Base-by-base conservation (phyloP, 2,888 invertebrate species). In the Trypoxylon attenuatum region DNA sequence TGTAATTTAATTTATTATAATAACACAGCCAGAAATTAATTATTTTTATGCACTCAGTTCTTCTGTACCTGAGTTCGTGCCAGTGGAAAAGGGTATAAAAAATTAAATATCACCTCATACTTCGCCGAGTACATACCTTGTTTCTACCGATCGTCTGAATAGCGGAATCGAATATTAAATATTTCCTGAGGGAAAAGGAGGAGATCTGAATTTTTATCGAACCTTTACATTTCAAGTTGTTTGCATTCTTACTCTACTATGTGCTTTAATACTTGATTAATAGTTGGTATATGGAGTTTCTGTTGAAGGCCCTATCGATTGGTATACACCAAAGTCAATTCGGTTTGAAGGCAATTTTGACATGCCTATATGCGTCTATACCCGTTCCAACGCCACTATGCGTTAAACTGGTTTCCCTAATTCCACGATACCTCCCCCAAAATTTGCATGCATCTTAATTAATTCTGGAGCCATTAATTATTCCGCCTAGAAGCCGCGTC, bases 201-300 rank as follows among this genome's bases (percentile, higher is more conserved):
- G 5, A 22, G 10, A 8, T 22, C 22, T 21, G 43, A 43, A 43
- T 43, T 10, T 21, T 21, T 22, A 13, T 2, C n/a, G 43, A 21
- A 43, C 22, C 43, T 43, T 22, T 55, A 33, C 41, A 41, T 5
- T 53, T 18, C 15, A 6, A 8, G n/a, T 10, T 33, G 18, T 51
- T 51, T 61, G 33, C 47, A 33, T 22, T 49, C 57, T 58, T 42
- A 56, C 16, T 29, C 45, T 42, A 46, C 27, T 54, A 49, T 33
- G 25, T 58, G 42, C 52, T 27, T 22, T 21, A 39, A n/a, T n/a
- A n/a, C 47, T 67, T 69, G 54, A 69, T 67, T 69, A 62, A 49
- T 45, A 33, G 42, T 33, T 45, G 39, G 46, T 52, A 61, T 25
- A 25, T 54, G 51, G 15, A 51, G 58, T 38, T 64, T 43, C 43